Percentiles rank a stretch among this genome's conserved stretches.
Evolutionary conservation across 2,797 vertebrate genomes (phyloP).

Genomic region (Notoglanidium macrostoma): DNA sequence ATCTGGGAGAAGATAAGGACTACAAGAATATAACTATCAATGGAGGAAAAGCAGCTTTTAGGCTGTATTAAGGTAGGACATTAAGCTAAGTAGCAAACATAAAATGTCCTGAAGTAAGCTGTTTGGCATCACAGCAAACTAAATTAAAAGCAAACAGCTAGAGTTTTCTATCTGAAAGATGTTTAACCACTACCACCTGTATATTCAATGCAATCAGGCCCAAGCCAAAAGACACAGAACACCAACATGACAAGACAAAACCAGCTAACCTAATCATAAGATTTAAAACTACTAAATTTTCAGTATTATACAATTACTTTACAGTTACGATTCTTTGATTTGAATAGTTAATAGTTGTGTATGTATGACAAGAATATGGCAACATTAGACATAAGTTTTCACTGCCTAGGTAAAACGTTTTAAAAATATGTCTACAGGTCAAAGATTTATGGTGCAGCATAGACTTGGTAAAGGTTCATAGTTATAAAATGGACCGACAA

Average conservation of each 20-base stretch:
- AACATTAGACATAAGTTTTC: constrained; percentile 26
- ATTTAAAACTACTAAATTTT: background rate
- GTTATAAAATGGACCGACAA: constrained; percentile 29
- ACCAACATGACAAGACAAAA: constrained; percentile 50
- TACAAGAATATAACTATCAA: too few relatives aligned
- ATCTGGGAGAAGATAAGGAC: background rate
- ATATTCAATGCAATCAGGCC: constrained; percentile 54
- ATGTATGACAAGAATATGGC: constrained; percentile 43
- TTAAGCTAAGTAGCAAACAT: background rate
- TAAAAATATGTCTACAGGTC: background rate
- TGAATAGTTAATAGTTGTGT: constrained; percentile 1
- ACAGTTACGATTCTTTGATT: background rate
- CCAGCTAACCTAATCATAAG: constrained; percentile 30
- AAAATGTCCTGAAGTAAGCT: background rate
- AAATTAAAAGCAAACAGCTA: background rate
- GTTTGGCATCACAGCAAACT: background rate
- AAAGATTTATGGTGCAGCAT: constrained; percentile 47
- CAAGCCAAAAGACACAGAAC: constrained; percentile 54
- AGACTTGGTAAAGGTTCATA: constrained; percentile 20
- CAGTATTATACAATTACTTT: background rate
- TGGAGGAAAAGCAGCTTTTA: background rate
- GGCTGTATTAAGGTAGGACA: too few relatives aligned
- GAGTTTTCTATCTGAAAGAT: background rate
- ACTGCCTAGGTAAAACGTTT: constrained; percentile 10
- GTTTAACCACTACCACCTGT: background rate